Percentiles rank a stretch among this genome's conserved stretches.
Conservation (phyloP, 1,140 invertebrate genomes). For the Euura lappo region DNA sequence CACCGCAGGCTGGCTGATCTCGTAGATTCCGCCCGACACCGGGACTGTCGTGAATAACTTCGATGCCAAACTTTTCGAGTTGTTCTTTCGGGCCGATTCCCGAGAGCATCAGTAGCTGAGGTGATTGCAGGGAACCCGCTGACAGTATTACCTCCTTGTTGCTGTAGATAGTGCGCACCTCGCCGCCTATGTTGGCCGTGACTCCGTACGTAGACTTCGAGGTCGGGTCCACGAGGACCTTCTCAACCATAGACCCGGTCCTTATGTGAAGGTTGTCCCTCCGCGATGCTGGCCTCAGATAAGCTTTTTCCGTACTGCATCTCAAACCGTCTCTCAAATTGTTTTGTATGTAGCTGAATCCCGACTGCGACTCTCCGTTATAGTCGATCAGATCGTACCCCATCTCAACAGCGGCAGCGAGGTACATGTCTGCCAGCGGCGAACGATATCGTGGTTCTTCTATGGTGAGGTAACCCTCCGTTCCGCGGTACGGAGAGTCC, state of each 20-base stretch:
- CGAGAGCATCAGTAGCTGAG: too few species aligned
- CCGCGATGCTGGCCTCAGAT: slow-evolving; percentile 60
- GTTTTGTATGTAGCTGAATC: slow-evolving; percentile 84
- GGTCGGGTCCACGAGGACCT: slow-evolving; percentile 62
- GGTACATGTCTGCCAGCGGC: slow-evolving; percentile 45
- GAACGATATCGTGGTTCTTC: slow-evolving; percentile 34
- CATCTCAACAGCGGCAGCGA: slow-evolving; percentile 45
- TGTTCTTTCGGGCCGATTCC: too few species aligned
- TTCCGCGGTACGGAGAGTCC: slow-evolving; percentile 29
- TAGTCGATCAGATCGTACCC: slow-evolving; percentile 56
- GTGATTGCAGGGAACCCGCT: too few species aligned
- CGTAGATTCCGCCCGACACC: slow-evolving; percentile 70
- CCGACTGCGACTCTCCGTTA: slow-evolving; percentile 70
- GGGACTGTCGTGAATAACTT: slow-evolving; percentile 16
- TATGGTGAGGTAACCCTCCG: slow-evolving; percentile 42
- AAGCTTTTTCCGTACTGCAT: slow-evolving; percentile 63
- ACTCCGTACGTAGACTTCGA: slow-evolving; percentile 64
- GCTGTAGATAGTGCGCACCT: slow-evolving; percentile 41
- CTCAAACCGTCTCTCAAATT: slow-evolving; percentile 61
- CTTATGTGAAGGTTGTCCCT: slow-evolving; percentile 64
- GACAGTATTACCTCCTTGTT: slow-evolving; percentile 47
- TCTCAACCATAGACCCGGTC: slow-evolving; percentile 61
- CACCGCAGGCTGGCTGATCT: slow-evolving; percentile 77
- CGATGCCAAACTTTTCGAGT: too few species aligned
- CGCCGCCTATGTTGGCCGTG: slow-evolving; percentile 41